A percentile compares a stretch with the other conserved stretches of the same genome.
These are phyloP conservation scores for Ditula angustiorana DNA, from an alignment of 2,888 invertebrate species.

Conservation along the genomic window DNA sequence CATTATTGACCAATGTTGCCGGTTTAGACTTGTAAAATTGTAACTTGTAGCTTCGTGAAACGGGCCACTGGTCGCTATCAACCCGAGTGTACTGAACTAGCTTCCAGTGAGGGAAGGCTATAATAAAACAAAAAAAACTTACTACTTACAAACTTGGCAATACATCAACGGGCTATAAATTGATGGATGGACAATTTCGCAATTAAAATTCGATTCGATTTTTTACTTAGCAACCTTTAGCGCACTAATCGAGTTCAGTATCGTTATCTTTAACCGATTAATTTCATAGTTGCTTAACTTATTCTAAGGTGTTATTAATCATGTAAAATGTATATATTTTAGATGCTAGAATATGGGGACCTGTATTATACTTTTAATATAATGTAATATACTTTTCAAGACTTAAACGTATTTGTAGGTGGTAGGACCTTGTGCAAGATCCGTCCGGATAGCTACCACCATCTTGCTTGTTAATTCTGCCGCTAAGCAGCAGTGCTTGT, in stretches of 20 bases:
- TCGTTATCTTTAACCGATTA: slow-evolving; percentile 60
- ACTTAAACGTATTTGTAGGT: no score
- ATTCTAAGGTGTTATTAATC: slow-evolving; percentile 46
- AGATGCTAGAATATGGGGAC: background rate
- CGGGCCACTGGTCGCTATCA: no score
- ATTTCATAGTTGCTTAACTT: slow-evolving; percentile 46
- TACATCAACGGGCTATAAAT: slow-evolving; percentile 26
- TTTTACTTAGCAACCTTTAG: slow-evolving; percentile 61
- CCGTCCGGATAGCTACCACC: no score
- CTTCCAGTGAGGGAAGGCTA: background rate
- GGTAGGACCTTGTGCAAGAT: no score
- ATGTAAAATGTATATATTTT: slow-evolving; percentile 14
- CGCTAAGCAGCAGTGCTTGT: no score
- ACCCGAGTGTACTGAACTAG: no score
- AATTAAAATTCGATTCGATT: slow-evolving; percentile 48
- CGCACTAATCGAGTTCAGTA: slow-evolving; percentile 55
- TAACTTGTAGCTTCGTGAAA: no score
- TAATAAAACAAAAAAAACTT: slow-evolving; percentile 10
- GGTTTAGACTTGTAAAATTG: no score
- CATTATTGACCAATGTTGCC: no score
- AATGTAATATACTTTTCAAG: no score
- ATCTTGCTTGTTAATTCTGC: no score
- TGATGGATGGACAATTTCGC: slow-evolving; percentile 39
- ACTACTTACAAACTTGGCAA: slow-evolving; percentile 1
- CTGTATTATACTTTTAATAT: no score